These are phyloP conservation scores for Dipodomys ordii DNA, from an alignment of 2,113 vertebrate genomes.

Conservation along the genomic window DNA sequence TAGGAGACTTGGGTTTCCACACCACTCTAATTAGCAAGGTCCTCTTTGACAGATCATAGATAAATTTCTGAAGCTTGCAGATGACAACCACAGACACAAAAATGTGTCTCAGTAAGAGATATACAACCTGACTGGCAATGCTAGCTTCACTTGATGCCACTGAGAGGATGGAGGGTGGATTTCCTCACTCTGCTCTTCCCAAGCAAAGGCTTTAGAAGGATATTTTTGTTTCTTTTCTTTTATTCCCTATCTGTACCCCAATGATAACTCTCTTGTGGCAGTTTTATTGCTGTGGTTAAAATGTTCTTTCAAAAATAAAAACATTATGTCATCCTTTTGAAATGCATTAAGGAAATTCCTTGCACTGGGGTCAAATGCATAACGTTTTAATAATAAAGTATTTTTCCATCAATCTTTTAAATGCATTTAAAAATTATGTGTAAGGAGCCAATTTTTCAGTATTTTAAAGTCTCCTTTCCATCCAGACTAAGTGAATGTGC, in stretches of 20 bases:
- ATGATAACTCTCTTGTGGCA: slow-evolving; percentile 49
- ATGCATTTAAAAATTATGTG: neutral
- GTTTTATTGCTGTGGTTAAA: slow-evolving; percentile 68
- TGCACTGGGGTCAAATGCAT: slow-evolving; percentile 21
- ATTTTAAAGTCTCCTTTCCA: neutral
- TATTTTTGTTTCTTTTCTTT: neutral
- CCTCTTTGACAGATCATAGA: neutral
- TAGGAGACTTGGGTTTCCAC: neutral
- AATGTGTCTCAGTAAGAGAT: neutral
- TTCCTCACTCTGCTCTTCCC: neutral
- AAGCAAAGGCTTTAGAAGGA: neutral
- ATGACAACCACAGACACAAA: neutral
- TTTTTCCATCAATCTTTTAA: slow-evolving; percentile 46
- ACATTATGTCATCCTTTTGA: slow-evolving; percentile 65
- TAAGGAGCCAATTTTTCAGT: neutral
- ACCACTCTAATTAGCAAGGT: neutral
- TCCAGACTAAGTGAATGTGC: neutral
- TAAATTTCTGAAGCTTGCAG: neutral
- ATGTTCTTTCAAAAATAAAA: slow-evolving; percentile 67
- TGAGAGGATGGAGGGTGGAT: neutral
- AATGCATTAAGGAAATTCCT: slow-evolving; percentile 54
- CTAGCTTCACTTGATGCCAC: neutral
- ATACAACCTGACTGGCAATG: neutral
- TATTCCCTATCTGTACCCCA: neutral
- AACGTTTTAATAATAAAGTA: slow-evolving; percentile 47